A percentile compares a stretch with the other conserved stretches of the same genome.
Conservation (phyloP, 1,140 invertebrate genomes). For the Alviniconcha marisindica region DNA sequence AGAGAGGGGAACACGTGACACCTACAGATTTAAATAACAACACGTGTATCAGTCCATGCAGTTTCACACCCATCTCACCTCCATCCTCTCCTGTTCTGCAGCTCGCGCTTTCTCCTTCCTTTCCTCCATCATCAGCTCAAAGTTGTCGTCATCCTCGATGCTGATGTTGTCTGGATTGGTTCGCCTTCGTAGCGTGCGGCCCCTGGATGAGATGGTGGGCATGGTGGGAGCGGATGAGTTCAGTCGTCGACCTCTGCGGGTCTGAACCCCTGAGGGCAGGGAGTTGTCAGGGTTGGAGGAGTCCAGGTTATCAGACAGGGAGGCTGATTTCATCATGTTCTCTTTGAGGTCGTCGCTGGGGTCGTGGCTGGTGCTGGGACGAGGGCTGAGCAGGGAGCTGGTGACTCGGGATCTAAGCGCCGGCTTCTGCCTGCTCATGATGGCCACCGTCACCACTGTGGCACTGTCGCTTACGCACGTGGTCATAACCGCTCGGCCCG, state of each 20-base stretch:
- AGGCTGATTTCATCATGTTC: not conserved
- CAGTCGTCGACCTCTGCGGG: constrained; percentile 16
- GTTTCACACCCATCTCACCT: constrained; percentile 34
- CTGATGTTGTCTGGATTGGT: constrained; percentile 17
- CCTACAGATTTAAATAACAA: not conserved
- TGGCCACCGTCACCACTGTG: constrained; percentile 67
- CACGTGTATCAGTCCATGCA: no score
- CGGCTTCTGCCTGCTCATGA: constrained; percentile 56
- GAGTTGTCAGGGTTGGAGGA: not conserved
- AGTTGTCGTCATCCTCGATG: constrained; percentile 37
- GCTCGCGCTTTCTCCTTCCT: constrained; percentile 45
- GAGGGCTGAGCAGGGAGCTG: not conserved
- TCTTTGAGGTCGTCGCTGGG: constrained; percentile 27
- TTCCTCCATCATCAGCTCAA: constrained; percentile 46
- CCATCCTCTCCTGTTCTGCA: constrained; percentile 50
- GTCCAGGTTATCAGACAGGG: not conserved
- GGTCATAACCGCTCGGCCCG: constrained; percentile 66
- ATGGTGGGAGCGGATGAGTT: not conserved
- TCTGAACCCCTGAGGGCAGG: not conserved
- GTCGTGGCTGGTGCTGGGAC: not conserved
- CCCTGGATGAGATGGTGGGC: constrained; percentile 16
- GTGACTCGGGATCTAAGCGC: not conserved
- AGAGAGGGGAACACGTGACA: not conserved
- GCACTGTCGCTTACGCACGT: constrained; percentile 63
- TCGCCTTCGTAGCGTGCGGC: constrained; percentile 22